These are phyloP conservation scores for Oithona nana DNA, from an alignment of 2,888 invertebrate genomes.

Conservation along the genomic window DNA sequence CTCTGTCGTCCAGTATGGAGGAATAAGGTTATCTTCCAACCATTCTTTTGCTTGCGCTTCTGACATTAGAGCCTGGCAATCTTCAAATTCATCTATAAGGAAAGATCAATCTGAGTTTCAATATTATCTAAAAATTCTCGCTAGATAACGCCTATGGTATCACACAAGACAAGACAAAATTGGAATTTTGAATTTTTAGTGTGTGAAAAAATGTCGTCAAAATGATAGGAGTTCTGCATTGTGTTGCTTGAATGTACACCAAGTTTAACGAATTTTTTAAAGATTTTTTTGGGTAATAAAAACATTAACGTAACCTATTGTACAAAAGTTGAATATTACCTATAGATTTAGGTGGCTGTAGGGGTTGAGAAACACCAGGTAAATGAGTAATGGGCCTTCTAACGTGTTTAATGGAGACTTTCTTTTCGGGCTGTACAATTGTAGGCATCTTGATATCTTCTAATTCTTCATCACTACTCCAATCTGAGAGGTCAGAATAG, in stretches of 20 bases:
- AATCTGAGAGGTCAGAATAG: slow-evolving; percentile 1
- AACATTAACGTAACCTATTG: too few species aligned
- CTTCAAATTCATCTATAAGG: background rate
- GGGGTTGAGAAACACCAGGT: background rate
- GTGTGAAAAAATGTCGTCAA: too few species aligned
- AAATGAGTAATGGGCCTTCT: background rate
- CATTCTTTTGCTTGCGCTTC: background rate
- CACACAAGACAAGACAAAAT: too few species aligned
- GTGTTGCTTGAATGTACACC: too few species aligned
- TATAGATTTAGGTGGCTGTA: background rate
- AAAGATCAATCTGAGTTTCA: too few species aligned
- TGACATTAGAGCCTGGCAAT: background rate
- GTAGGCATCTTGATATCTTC: background rate
- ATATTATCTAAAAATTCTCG: too few species aligned
- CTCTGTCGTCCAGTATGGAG: background rate
- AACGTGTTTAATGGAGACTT: background rate
- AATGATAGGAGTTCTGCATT: too few species aligned
- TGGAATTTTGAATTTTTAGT: too few species aligned
- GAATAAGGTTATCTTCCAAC: background rate
- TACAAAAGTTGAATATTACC: too few species aligned
- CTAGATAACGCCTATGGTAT: too few species aligned
- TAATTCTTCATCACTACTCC: background rate
- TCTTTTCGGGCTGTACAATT: background rate
- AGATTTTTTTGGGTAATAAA: too few species aligned
- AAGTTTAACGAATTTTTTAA: too few species aligned